Conservation (phyloP, 2,797 vertebrate genomes). For the Coccyzus lansbergi region DNA sequence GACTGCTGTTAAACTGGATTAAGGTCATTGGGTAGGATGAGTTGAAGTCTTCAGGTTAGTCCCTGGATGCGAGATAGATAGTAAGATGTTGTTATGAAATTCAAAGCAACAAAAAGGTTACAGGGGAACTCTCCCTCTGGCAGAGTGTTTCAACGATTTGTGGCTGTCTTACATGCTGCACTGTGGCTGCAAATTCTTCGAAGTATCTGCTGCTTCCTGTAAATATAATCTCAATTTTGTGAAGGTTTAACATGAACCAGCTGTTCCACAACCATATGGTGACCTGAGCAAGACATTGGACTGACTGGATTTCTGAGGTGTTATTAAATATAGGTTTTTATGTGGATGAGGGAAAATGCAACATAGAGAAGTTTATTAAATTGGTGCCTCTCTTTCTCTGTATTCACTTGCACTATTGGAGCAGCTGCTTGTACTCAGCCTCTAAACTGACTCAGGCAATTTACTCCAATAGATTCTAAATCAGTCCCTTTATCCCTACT, state of each 20-base stretch:
- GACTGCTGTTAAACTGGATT: neutral
- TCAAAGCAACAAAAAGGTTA: neutral
- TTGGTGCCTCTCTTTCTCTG: neutral
- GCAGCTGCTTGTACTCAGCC: neutral
- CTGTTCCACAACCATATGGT: conserved; percentile 23
- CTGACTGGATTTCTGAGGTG: neutral
- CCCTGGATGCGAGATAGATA: neutral
- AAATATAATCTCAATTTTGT: conserved; percentile 5
- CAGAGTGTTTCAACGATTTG: neutral
- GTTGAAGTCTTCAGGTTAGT: neutral
- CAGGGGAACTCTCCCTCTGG: neutral
- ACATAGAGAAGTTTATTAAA: neutral
- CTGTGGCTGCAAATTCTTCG: neutral
- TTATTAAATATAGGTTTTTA: neutral
- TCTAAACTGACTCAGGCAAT: conserved; percentile 30
- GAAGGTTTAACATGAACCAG: conserved; percentile 28
- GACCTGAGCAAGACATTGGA: neutral
- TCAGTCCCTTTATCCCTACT: conserved; percentile 9
- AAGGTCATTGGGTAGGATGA: neutral
- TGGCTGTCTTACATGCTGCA: neutral
- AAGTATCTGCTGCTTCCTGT: neutral
- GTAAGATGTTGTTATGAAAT: neutral
- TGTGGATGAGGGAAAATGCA: neutral
- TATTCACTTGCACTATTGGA: neutral
- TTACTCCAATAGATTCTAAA: conserved; percentile 1